phyloP scores from a whole-genome alignment of 2,888 invertebrate species.

The Tipula lateralis region DNA sequence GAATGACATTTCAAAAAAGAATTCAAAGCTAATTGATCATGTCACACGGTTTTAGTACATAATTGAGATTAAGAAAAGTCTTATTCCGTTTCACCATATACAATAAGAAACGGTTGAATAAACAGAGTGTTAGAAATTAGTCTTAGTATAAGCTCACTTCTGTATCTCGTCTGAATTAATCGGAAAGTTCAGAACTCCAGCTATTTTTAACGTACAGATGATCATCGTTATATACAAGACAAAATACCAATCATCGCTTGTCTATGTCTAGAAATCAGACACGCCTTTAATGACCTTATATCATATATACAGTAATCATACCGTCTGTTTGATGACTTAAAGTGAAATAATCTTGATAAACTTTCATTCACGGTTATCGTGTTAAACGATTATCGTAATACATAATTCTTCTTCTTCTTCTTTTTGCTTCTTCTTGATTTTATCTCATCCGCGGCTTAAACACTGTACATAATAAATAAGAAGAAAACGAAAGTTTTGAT shows the following conservation, averaged over 20 bases:
- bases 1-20: neutral
- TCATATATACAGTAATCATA: neutral
- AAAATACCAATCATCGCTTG: neutral
- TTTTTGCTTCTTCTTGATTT: neutral
- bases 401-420: neutral
- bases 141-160: neutral
- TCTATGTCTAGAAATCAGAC: neutral
- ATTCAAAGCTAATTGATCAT: neutral
- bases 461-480: neutral
- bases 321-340: neutral
- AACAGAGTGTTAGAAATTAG: neutral
- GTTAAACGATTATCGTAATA: neutral
- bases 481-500: neutral
- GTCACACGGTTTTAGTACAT: neutral
- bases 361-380: neutral
- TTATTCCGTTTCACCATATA: neutral
- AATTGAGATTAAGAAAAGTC: neutral
- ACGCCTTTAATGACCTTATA: neutral
- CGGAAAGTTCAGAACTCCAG: neutral
- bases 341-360: neutral
- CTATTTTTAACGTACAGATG: neutral
- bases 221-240: neutral
- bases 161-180: neutral
- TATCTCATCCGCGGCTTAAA: neutral
- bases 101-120: neutral